Percentiles rank a stretch among this genome's conserved stretches.
Conservation (phyloP, 1,140 invertebrate genomes). For the Diuraphis noxia region DNA sequence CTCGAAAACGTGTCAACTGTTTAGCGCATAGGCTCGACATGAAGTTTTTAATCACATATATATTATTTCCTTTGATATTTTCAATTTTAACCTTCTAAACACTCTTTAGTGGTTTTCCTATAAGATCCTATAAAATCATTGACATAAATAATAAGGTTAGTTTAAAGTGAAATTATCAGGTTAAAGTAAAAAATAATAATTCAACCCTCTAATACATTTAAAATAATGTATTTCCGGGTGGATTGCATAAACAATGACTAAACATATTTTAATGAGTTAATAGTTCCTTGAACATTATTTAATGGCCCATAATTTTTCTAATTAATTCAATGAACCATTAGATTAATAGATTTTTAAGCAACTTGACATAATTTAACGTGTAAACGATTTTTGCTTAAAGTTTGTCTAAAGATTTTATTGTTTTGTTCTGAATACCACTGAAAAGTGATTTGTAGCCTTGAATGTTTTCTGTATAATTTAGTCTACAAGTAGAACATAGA, state of each 20-base stretch:
- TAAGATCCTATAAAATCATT: background rate
- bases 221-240: background rate
- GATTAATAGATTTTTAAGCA: background rate
- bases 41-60: background rate
- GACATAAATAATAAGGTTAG: background rate
- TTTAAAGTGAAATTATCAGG: background rate
- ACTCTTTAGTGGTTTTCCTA: background rate
- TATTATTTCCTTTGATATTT: background rate
- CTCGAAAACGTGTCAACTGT: background rate
- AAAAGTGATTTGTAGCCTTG: conserved; percentile 1
- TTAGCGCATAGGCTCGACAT: background rate
- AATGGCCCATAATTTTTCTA: background rate
- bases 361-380: background rate
- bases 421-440: background rate
- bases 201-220: background rate
- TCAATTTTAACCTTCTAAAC: background rate
- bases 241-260: background rate
- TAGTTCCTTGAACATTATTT: background rate
- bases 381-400: background rate
- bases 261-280: background rate
- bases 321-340: background rate
- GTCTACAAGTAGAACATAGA: background rate
- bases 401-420: background rate
- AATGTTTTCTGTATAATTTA: conserved; percentile 1
- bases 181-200: background rate